Evolutionary conservation across 2,797 vertebrate species (phyloP), one percentile per base, ranked within the genome.

Genomic region (Knipowitschia caucasica): DNA sequence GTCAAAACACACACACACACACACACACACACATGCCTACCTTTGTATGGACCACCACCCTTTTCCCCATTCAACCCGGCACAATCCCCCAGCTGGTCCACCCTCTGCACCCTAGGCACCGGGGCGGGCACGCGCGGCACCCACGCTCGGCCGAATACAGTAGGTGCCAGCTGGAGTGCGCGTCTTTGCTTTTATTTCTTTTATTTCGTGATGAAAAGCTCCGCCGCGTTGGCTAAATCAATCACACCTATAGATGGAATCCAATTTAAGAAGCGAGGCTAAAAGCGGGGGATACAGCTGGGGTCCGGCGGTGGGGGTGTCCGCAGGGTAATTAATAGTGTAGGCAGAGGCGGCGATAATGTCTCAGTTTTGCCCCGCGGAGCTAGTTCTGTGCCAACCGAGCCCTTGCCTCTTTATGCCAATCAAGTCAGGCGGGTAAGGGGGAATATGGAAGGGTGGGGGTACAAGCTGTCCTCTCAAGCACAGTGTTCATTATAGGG

Each of bases 171-270:
- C 83, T 88, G 84, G 81, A 81, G 53, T 71, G 54, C 67, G 65
- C 68, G 62, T 63, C 52, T 62, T 33, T 40, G 6, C 14, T 44
- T 31, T 43, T 38, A 36, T 50, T 47, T 44, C 56, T 51, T 49
- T 33, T 31, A 50, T 50, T 46, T 64, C 53, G 77, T 74, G 69
- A 67, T 79, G 77, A 77, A 76, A 82, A 83, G 75, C 86, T 68
- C 77, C 62, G 62, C 83, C 80, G 76, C 86, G 84, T 86, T 83
- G 82, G 83, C 78, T 60, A 81, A 89, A 89, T 85, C 84, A 91
- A 92, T 93, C 90, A 92, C 91, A 92, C 87, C 91, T 89, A 88
- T 88, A 91, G 89, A 91, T 88, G 65, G 86, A 89, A 90, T 90
- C 84, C 88, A 87, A 89, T 88, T n/a, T n/a, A 86, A 88, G 80